A percentile compares a stretch with the other conserved stretches of the same genome.
phyloP scores from a whole-genome alignment of 2,797 vertebrate genomes.

The Clarias laeviceps region DNA sequence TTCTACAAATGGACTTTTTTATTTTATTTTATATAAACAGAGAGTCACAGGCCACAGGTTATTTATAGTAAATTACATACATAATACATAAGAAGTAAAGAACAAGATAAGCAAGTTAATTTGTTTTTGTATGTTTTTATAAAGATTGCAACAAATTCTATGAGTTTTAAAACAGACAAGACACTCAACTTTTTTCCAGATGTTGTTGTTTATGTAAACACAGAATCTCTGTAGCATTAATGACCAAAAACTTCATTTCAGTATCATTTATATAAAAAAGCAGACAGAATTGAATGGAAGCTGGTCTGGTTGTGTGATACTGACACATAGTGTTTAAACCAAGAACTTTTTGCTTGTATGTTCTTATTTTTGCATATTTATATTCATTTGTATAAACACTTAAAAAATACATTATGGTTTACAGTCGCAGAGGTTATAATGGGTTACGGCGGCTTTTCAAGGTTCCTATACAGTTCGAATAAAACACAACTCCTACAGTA shows the following conservation, averaged over 20 bases:
- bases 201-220: not conserved
- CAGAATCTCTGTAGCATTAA: not conserved
- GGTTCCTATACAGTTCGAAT: not conserved
- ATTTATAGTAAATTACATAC: not conserved
- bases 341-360: not conserved
- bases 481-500: not conserved
- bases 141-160: not conserved
- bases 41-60: not conserved
- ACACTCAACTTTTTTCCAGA: not conserved
- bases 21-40: not conserved
- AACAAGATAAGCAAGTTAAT: not conserved
- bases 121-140: not conserved
- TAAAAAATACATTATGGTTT: too few relatives aligned
- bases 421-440: not conserved
- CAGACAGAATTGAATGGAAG: not conserved
- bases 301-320: not conserved
- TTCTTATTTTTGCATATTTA: too few relatives aligned
- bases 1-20: too few relatives aligned
- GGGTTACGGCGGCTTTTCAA: not conserved
- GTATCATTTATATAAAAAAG: not conserved
- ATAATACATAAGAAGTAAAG: not conserved
- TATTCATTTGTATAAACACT: too few relatives aligned
- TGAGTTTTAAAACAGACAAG: not conserved
- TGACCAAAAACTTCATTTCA: not conserved
- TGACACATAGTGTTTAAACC: constrained; percentile 6